Evolutionary conservation across 2,113 vertebrate genomes (phyloP).

Genomic region (Chaetorhynchus papuensis): DNA sequence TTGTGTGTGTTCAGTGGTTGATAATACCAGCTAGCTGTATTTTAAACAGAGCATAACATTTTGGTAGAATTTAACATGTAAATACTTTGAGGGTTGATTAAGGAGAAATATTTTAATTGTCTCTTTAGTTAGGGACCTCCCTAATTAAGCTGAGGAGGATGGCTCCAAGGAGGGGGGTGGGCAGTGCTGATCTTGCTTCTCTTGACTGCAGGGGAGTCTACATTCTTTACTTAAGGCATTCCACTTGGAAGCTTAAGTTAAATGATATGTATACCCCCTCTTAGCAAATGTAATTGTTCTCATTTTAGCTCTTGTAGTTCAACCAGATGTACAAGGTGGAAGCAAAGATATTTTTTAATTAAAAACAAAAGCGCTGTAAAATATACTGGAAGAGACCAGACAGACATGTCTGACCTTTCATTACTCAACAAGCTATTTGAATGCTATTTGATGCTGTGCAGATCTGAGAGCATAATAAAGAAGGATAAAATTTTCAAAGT

Average conservation of each 20-base stretch:
- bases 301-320: background rate
- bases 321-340: conserved; percentile 1
- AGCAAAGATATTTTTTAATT: conserved; percentile 23
- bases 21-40: background rate
- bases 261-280: background rate
- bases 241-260: background rate
- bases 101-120: background rate
- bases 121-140: background rate
- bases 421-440: background rate
- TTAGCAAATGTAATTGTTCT: background rate
- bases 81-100: background rate
- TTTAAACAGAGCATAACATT: background rate
- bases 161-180: background rate
- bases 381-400: background rate
- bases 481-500: background rate
- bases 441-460: background rate
- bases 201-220: background rate
- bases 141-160: background rate
- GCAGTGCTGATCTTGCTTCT: background rate
- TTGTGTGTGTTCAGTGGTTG: background rate
- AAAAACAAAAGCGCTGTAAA: conserved; percentile 4
- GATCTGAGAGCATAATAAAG: background rate
- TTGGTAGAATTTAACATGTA: background rate
- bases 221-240: conserved; percentile 15
- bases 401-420: background rate